A percentile compares a stretch with the other conserved stretches of the same genome.
Conservation (phyloP, 2,797 vertebrate species). For the Aselliscus stoliczkanus region DNA sequence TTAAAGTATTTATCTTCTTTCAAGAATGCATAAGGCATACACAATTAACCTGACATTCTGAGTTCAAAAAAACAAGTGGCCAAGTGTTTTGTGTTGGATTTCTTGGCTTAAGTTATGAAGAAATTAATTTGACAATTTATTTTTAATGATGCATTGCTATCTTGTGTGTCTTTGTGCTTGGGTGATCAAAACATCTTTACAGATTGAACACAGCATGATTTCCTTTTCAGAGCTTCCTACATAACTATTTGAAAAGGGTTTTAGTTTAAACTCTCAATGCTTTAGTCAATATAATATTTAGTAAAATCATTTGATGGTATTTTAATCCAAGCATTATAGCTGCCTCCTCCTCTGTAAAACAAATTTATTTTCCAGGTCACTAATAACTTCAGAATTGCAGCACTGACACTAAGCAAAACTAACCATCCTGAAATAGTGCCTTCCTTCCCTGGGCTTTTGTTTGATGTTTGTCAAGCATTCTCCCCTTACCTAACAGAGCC, state of each 20-base stretch:
- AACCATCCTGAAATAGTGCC: neutral
- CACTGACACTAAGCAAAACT: neutral
- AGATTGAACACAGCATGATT: neutral
- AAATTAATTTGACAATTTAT: constrained; percentile 39
- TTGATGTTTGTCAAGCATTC: neutral
- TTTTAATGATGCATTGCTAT: constrained; percentile 4
- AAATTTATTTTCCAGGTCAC: neutral
- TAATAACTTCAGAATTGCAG: neutral
- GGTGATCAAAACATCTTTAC: neutral
- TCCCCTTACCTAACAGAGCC: neutral
- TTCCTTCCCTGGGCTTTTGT: neutral
- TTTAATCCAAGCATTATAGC: neutral
- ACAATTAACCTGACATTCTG: neutral
- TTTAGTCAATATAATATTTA: neutral
- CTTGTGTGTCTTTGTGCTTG: constrained; percentile 12
- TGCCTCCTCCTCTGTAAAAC: neutral
- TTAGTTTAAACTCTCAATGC: neutral
- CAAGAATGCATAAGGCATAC: neutral
- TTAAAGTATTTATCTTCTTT: constrained; percentile 46
- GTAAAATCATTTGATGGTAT: neutral
- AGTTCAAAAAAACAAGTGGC: neutral
- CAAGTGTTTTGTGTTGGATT: neutral
- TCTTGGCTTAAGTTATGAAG: neutral
- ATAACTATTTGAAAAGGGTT: neutral
- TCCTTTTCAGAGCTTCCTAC: neutral